Conservation (phyloP, 2,888 invertebrate species). For the Patella depressa region DNA sequence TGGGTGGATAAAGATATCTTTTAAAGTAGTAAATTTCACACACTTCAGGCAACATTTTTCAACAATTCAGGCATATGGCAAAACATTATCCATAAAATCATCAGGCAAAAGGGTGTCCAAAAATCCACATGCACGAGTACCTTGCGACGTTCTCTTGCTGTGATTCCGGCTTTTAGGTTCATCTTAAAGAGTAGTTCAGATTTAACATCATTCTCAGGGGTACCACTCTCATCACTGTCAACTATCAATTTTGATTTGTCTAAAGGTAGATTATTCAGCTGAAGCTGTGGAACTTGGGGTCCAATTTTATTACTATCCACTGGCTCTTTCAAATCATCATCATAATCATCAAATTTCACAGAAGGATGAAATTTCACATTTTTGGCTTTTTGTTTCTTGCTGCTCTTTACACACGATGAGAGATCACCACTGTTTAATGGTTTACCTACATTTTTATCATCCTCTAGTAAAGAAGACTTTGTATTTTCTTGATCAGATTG, state of each 20-base stretch:
- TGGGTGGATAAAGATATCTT: no score
- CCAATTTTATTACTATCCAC: not conserved
- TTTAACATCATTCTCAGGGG: constrained; percentile 36
- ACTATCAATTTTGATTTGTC: not conserved
- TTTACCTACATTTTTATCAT: no score
- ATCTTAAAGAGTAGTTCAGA: constrained; percentile 43
- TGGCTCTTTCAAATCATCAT: not conserved
- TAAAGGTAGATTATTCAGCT: not conserved
- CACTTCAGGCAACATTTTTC: no score
- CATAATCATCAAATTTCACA: constrained; percentile 4
- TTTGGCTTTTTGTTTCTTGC: not conserved
- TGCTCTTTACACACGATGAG: not conserved
- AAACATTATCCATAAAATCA: no score
- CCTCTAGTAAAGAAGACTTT: no score
- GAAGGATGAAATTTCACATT: constrained; percentile 1
- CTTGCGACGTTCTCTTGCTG: constrained; percentile 42
- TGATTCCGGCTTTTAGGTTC: constrained; percentile 40
- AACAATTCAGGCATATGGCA: no score
- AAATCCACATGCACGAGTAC: constrained; percentile 30
- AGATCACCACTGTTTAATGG: no score
- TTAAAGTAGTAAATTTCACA: no score
- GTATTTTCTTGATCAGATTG: no score
- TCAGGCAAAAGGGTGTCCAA: no score
- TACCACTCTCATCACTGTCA: constrained; percentile 30
- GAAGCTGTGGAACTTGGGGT: not conserved